phyloP scores from a whole-genome alignment of 2,113 vertebrate species.

The Tyrannus savana region DNA sequence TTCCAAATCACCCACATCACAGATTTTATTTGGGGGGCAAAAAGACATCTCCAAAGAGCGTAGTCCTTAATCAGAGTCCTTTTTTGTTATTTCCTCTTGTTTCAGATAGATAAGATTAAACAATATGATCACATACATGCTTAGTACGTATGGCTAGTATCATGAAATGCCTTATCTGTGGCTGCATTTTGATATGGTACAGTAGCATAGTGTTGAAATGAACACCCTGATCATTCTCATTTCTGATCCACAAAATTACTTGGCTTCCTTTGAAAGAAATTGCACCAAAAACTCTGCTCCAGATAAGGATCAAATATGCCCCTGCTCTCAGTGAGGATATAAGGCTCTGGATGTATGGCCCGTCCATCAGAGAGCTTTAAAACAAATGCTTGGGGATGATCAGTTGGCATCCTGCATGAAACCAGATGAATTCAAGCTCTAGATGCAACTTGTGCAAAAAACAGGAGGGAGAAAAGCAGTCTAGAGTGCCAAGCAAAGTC shows the following conservation, averaged over 20 bases:
- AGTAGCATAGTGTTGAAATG: background rate
- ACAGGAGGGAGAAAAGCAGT: background rate
- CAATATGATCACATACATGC: background rate
- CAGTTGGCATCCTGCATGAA: background rate
- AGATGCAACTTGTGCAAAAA: background rate
- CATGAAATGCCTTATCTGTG: background rate
- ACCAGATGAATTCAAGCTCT: constrained; percentile 15
- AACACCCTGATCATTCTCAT: background rate
- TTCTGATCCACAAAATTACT: background rate
- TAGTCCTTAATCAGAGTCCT: background rate
- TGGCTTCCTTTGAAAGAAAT: background rate
- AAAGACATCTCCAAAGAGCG: background rate
- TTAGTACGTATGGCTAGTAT: background rate
- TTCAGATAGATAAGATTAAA: background rate
- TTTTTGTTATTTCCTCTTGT: background rate
- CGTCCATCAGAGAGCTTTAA: background rate
- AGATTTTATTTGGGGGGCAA: background rate
- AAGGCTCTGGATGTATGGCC: background rate
- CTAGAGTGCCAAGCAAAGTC: constrained; percentile 16
- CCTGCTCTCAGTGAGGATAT: background rate
- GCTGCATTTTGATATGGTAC: background rate
- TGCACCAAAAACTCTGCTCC: background rate
- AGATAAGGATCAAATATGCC: background rate
- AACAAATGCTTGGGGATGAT: background rate
- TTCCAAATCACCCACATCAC: background rate